Base-by-base conservation (phyloP, 2,888 invertebrate species). In the Pedicia rivosa region DNA sequence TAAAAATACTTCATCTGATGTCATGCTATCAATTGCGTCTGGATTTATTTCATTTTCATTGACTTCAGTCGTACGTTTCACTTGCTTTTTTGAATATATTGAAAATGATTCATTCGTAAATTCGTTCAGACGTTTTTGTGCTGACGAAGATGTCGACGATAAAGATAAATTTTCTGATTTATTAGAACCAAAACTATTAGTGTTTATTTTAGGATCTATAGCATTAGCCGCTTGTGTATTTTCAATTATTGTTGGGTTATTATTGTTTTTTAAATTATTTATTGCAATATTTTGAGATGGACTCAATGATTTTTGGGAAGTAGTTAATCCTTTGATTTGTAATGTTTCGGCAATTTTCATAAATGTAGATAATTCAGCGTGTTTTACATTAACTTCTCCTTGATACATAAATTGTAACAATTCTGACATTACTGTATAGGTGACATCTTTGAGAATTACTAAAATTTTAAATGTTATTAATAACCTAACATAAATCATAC, bases 371-470 rank as follows among this genome's bases (percentile, higher is more conserved):
- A 64, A 45, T 42, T 62, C 62, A 2, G 63, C 59, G 44, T 64
- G 63, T 43, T 62, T 62, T 4, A 64, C 63, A 45, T 63, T 65
- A 3, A 70, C 70, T 42, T 70, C 70, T 10, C 70, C 70, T 51
- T 69, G 67, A 49, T 70, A 70, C 70, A 70, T 70, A 47, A 70
- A 70, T 51, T 68, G 66, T 41, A 70, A 50, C 40, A 70, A 51
- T 48, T 68, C 67, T 47, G 64, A 64, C 59, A 70, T 61, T 5
- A 67, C 67, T 36, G 61, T 59, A 41, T 64, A 68, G 40, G 63
- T 64, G 40, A 71, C 70, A 57, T 70, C 70, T 55, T 69, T 70
- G 48, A 71, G 61, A 47, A 71, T 63, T 30, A 62, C 62, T 62
- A 41, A 9, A 50, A 49, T 27, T 8, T 3, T 13, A 28, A 4